Evolutionary conservation across 2,888 invertebrate species (phyloP), one percentile per base, ranked within the genome.

Genomic region (Caradrina kadenii): DNA sequence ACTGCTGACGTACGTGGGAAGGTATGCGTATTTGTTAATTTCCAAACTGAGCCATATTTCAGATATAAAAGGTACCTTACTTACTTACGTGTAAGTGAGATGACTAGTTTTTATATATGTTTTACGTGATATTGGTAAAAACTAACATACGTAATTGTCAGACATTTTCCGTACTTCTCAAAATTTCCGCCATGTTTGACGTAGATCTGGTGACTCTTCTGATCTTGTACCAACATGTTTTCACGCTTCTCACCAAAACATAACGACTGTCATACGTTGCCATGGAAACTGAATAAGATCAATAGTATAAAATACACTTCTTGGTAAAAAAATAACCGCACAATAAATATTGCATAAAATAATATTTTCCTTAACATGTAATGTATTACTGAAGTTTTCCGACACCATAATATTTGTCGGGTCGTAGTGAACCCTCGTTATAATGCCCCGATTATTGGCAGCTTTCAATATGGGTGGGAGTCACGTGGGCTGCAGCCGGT

Each of bases 401-500:
- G 39, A 80, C 80, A 80, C 71, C 71, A 77, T 85, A 73, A 85
- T 80, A 84, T 82, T 73, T 70, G 72, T 69, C 61, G 74, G 68
- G 58, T 17, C 56, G 42, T n/a, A 71, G 70, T 63, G 70, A 59
- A 82, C 83, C 85, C 79, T 83, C 68, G 81, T 83, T 71, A 78
- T 66, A 72, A 69, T 70, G 54, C 42, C 62, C 15, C 75, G 77
- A 81, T 82, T 85, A 86, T 87, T 86, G 87, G 85, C 82, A 86
- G 84, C 74, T 82, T 82, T 75, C 84, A 83, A 87, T 87, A 86
- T 81, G 60, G 54, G 54, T 53, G 61, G 60, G 22, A 70, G 87
- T 87, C 90, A 90, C 90, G 90, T 87, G 90, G 74, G 35, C n/a
- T 66, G 61, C 90, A 89, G 76, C 86, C 83, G 90, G 86, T 55